Percentiles rank a stretch among this genome's conserved stretches.
Evolutionary conservation across 2,797 vertebrate genomes (phyloP).

Genomic region (Babyrousa celebensis): DNA sequence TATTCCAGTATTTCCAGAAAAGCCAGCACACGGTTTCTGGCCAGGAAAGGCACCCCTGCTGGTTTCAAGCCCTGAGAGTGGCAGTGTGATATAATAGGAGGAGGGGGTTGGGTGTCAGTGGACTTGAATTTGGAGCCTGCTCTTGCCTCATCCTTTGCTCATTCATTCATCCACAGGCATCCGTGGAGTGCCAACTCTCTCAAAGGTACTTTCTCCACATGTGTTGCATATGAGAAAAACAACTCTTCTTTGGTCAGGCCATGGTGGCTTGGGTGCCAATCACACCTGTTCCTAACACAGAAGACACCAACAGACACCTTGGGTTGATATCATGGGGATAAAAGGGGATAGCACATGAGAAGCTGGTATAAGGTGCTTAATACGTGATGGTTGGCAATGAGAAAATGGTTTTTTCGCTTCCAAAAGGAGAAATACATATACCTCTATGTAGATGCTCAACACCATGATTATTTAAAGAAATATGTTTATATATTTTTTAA

Average conservation of each 20-base stretch:
- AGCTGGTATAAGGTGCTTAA: not conserved
- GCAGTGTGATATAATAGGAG: not conserved
- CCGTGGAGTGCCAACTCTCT: not conserved
- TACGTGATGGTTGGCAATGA: not conserved
- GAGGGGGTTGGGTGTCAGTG: not conserved
- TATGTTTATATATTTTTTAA: not conserved
- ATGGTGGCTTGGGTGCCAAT: not conserved
- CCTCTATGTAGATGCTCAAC: constrained; percentile 11
- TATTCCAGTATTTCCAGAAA: not conserved
- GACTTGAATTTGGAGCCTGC: not conserved
- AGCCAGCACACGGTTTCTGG: not conserved
- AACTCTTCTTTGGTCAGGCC: not conserved
- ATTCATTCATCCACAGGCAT: not conserved
- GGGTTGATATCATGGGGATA: not conserved
- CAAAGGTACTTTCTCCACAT: not conserved
- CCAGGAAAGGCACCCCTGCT: not conserved
- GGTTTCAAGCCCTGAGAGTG: not conserved
- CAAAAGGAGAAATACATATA: not conserved
- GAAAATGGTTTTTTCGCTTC: not conserved
- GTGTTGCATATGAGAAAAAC: not conserved
- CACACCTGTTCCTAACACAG: not conserved
- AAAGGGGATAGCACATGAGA: not conserved
- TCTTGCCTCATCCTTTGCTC: not conserved
- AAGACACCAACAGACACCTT: not conserved
- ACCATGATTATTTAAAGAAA: constrained; percentile 22